Evolutionary conservation across 2,113 vertebrate species (phyloP).

Genomic region (Sinocyclocheilus maitianheensis): DNA sequence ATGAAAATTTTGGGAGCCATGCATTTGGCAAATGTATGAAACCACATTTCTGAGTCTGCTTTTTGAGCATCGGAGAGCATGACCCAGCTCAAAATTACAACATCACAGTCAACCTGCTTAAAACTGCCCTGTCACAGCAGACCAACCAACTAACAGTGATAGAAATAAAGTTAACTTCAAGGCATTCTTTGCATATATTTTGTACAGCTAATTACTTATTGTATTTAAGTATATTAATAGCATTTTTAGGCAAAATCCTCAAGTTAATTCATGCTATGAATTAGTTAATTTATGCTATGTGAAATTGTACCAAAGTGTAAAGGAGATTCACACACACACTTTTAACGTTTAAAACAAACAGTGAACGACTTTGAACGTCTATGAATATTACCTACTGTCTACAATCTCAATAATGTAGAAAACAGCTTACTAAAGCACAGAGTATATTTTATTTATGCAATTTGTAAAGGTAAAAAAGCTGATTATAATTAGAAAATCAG

Average conservation of each 20-base stretch:
- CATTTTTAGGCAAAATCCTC: not conserved
- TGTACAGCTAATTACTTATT: not conserved
- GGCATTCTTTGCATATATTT: not conserved
- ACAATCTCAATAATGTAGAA: not conserved
- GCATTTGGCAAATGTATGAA: not conserved
- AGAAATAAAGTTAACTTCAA: not conserved
- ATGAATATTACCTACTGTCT: not conserved
- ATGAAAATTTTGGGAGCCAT: too few species aligned
- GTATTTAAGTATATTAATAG: not conserved
- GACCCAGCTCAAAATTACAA: not conserved
- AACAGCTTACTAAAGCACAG: not conserved
- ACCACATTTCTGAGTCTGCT: not conserved
- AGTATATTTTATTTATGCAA: not conserved
- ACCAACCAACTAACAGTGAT: not conserved
- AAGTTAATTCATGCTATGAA: not conserved
- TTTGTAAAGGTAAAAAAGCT: not conserved
- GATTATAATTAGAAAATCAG: not conserved
- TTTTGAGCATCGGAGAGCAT: not conserved
- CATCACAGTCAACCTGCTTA: not conserved
- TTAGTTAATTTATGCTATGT: not conserved
- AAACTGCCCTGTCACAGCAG: not conserved
- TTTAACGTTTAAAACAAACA: not conserved
- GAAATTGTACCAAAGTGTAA: not conserved
- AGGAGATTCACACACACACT: not conserved
- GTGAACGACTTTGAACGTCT: not conserved